Evolutionary conservation across 2,113 vertebrate genomes (phyloP).

Genomic region (Python bivittatus): DNA sequence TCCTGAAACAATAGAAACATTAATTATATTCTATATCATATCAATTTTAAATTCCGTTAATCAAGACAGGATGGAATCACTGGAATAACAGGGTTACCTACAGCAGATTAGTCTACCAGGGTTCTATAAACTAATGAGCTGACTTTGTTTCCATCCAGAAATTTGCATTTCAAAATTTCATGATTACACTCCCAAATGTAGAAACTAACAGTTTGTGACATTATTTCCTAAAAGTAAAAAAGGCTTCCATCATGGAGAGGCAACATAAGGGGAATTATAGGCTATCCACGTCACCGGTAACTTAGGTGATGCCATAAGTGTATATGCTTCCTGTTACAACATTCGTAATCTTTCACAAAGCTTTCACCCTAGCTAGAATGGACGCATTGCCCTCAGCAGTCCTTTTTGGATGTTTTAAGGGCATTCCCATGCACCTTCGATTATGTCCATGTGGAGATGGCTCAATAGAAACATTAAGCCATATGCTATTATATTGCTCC

Average conservation of each 20-base stretch:
- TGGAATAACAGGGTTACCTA: not conserved
- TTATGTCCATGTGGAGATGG: too few species aligned
- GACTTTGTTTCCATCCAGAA: not conserved
- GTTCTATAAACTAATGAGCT: not conserved
- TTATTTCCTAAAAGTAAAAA: not conserved
- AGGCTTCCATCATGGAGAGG: not conserved
- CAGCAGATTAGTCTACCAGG: not conserved
- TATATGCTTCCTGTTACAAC: not conserved
- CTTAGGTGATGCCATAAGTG: not conserved
- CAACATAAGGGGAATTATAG: not conserved
- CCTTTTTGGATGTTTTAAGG: too few species aligned
- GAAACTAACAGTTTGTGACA: not conserved
- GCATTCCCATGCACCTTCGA: too few species aligned
- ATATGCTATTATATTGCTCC: too few species aligned
- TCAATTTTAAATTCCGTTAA: not conserved
- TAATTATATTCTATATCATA: not conserved
- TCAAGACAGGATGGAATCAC: not conserved
- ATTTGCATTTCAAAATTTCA: not conserved
- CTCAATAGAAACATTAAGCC: too few species aligned
- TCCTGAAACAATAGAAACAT: conserved; percentile 64
- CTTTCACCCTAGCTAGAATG: too few species aligned
- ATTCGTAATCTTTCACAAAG: too few species aligned
- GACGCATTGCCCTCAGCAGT: too few species aligned
- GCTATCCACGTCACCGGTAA: not conserved
- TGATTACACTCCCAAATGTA: not conserved